phyloP scores from a whole-genome alignment of 2,797 vertebrate genomes.

The Crenichthys baileyi region DNA sequence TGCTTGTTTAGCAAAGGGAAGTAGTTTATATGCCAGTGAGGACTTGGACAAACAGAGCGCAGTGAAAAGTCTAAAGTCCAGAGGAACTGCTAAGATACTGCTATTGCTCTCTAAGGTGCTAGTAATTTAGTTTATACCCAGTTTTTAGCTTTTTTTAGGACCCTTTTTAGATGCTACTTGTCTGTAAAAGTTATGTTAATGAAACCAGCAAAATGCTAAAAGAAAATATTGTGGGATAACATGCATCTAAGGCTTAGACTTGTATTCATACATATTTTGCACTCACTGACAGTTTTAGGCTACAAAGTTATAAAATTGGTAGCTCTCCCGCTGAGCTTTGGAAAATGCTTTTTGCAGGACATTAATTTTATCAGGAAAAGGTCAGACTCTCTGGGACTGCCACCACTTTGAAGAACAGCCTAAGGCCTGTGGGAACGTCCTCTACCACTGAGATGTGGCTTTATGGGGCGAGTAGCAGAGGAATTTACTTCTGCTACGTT shows the following conservation, averaged over 20 bases:
- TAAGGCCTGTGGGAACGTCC: constrained; percentile 27
- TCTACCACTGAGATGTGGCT: constrained; percentile 10
- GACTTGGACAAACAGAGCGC: constrained; percentile 3
- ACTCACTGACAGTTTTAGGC: constrained; percentile 2
- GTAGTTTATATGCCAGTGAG: constrained; percentile 23
- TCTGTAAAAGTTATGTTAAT: constrained; percentile 6
- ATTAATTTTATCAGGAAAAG: constrained; percentile 57
- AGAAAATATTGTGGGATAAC: not conserved
- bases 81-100: constrained; percentile 7
- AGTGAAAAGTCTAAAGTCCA: constrained; percentile 14
- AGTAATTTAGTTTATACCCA: not conserved
- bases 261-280: not conserved
- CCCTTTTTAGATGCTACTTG: constrained; percentile 14
- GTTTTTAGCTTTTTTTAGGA: constrained; percentile 2
- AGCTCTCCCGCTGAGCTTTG: constrained; percentile 5
- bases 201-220: constrained; percentile 5
- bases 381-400: constrained; percentile 32
- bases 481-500: not conserved
- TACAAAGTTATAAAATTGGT: not conserved
- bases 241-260: not conserved
- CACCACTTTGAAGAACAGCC: constrained; percentile 58
- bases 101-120: not conserved
- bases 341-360: constrained; percentile 17
- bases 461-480: constrained; percentile 5
- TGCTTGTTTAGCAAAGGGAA: constrained; percentile 6